These are phyloP conservation scores for Danio tinwini DNA, from an alignment of 2,797 vertebrate species.

Conservation along the genomic window DNA sequence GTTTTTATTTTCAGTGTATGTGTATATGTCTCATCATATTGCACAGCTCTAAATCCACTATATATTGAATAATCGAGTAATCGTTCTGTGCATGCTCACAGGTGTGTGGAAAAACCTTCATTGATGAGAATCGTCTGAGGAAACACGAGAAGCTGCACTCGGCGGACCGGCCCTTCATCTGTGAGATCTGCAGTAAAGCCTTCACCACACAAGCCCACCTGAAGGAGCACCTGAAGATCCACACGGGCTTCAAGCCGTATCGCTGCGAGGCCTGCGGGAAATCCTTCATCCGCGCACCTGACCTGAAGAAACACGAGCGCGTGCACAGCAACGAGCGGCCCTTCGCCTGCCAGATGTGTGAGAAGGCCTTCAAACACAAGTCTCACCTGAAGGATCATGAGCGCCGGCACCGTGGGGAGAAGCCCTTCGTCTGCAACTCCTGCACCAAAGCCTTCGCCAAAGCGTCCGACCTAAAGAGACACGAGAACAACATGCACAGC, in stretches of 20 bases:
- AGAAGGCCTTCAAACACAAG: constrained; percentile 99
- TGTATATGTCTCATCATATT: too few species aligned
- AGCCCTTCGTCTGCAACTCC: constrained; percentile 96
- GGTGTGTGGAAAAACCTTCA: constrained; percentile 93
- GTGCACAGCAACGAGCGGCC: constrained; percentile 98
- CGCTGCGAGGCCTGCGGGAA: constrained; percentile 97
- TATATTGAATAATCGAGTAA: too few species aligned
- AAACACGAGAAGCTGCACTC: constrained; percentile 97
- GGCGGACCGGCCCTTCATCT: constrained; percentile 93
- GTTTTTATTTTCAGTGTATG: too few species aligned
- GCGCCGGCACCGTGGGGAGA: constrained; percentile 93
- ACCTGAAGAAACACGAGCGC: constrained; percentile 95
- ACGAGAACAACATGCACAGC: constrained; percentile 99
- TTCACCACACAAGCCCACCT: constrained; percentile 98
- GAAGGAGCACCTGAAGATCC: constrained; percentile 98
- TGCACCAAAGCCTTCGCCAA: constrained; percentile 99
- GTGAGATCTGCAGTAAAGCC: constrained; percentile 97
- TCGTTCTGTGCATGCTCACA: too few species aligned
- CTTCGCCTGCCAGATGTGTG: constrained; percentile 96
- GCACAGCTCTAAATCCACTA: too few species aligned
- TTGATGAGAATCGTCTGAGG: constrained; percentile 88
- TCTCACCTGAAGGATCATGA: constrained; percentile 99
- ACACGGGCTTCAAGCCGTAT: constrained; percentile 96
- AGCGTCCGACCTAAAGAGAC: constrained; percentile 96
- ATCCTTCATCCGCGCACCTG: constrained; percentile 95